These are phyloP conservation scores for Spinus pinus DNA, from an alignment of 2,797 vertebrate species.

Conservation along the genomic window DNA sequence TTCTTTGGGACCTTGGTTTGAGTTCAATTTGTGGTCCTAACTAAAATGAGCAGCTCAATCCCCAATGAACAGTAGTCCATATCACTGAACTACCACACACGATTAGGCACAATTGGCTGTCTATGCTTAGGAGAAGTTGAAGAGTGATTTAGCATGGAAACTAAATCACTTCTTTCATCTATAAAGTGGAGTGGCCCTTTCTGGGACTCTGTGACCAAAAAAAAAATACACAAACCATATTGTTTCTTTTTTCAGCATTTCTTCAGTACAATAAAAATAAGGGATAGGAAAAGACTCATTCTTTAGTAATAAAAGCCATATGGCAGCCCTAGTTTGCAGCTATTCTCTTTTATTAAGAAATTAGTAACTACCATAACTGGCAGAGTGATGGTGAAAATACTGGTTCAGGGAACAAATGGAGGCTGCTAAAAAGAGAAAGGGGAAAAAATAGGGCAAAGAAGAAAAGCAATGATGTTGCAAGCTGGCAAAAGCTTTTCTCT, in stretches of 20 bases:
- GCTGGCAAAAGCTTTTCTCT: neutral
- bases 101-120: constrained; percentile 67
- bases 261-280: constrained; percentile 27
- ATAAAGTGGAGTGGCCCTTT: constrained; percentile 25
- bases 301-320: constrained; percentile 43
- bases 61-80: constrained; percentile 55
- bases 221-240: neutral
- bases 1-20: constrained; percentile 54
- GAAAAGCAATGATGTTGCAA: neutral
- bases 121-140: constrained; percentile 53
- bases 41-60: constrained; percentile 66
- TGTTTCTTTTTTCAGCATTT: constrained; percentile 41
- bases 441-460: neutral
- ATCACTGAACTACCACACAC: constrained; percentile 49
- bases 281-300: neutral
- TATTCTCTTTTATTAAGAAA: constrained; percentile 56
- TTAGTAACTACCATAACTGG: constrained; percentile 2
- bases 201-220: neutral
- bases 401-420: constrained; percentile 5
- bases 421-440: neutral
- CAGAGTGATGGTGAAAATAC: neutral
- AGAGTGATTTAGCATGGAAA: constrained; percentile 45
- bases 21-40: constrained; percentile 65
- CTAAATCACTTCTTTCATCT: constrained; percentile 50
- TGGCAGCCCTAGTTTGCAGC: constrained; percentile 25